A percentile compares a stretch with the other conserved stretches of the same genome.
These are phyloP conservation scores for Sinosuthora webbiana DNA, from an alignment of 2,113 vertebrate species.

Conservation along the genomic window DNA sequence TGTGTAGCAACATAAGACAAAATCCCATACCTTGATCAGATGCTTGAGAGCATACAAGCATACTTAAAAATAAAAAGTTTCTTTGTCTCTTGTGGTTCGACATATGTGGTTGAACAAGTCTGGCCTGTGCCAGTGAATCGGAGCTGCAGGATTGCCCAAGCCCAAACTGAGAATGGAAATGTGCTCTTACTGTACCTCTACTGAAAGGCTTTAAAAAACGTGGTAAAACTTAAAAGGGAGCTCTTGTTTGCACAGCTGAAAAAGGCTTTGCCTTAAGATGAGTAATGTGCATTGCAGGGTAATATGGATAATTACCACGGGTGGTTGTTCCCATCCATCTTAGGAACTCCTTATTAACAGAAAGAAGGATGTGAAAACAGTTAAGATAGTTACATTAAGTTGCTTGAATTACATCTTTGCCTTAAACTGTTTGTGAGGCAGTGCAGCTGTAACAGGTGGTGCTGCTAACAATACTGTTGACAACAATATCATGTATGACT, in stretches of 20 bases:
- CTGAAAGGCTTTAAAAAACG: not conserved
- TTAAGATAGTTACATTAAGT: not conserved
- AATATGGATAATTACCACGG: not conserved
- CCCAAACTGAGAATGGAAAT: not conserved
- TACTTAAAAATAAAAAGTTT: not conserved
- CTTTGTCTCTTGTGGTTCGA: not conserved
- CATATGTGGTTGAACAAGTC: fast-evolving
- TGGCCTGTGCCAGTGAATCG: not conserved
- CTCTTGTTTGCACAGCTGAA: not conserved
- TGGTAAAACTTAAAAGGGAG: not conserved
- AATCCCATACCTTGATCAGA: not conserved
- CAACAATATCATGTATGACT: not conserved
- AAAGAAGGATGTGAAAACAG: not conserved
- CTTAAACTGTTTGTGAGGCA: not conserved
- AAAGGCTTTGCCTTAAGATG: not conserved
- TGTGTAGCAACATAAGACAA: not conserved
- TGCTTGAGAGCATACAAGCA: not conserved
- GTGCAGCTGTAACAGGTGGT: not conserved
- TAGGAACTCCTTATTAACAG: not conserved
- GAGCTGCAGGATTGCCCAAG: not conserved
- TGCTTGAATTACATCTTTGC: not conserved
- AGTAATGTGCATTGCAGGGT: not conserved
- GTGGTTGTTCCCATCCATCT: not conserved
- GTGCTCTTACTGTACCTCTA: not conserved
- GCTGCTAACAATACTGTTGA: not conserved